Percentiles rank a stretch among this genome's conserved stretches.
Conservation (phyloP, 2,797 vertebrate genomes). For the Enteromius paludinosus region DNA sequence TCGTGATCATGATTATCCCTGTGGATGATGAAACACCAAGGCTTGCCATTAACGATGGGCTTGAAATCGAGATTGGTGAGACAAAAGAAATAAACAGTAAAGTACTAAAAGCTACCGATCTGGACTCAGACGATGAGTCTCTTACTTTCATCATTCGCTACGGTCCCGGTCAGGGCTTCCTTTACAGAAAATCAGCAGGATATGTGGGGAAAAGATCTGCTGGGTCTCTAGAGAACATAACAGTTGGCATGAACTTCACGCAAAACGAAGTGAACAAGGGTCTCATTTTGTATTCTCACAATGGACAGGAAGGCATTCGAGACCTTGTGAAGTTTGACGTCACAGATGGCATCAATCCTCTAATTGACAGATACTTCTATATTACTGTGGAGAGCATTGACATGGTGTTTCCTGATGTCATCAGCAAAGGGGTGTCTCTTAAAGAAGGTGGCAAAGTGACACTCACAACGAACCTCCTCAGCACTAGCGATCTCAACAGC, state of each 20-base stretch:
- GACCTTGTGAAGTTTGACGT: conserved; percentile 95
- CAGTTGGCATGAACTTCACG: conserved; percentile 92
- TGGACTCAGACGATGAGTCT: conserved; percentile 90
- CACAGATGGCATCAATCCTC: conserved; percentile 89
- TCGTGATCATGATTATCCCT: conserved; percentile 84
- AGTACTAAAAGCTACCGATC: conserved; percentile 90
- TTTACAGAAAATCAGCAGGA: conserved; percentile 78
- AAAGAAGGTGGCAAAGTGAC: conserved; percentile 92
- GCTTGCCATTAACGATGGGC: conserved; percentile 90
- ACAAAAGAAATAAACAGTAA: conserved; percentile 84
- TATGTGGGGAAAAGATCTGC: conserved; percentile 34
- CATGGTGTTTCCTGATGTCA: conserved; percentile 92
- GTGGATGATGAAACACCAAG: conserved; percentile 95
- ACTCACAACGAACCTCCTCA: conserved; percentile 92
- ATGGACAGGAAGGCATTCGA: conserved; percentile 86
- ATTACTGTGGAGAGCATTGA: conserved; percentile 88
- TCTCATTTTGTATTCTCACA: conserved; percentile 85
- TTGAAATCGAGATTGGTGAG: conserved; percentile 89
- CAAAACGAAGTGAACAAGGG: conserved; percentile 88
- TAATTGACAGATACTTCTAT: conserved; percentile 95
- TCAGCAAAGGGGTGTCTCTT: conserved; percentile 93
- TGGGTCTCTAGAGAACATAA: conserved; percentile 85
- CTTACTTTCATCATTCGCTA: conserved; percentile 85
- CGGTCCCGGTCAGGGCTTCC: conserved; percentile 85
- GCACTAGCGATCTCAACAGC: conserved; percentile 93